A percentile compares a stretch with the other conserved stretches of the same genome.
Evolutionary conservation across 2,888 invertebrate species (phyloP).

Genomic region (Antheraea yamamai): DNA sequence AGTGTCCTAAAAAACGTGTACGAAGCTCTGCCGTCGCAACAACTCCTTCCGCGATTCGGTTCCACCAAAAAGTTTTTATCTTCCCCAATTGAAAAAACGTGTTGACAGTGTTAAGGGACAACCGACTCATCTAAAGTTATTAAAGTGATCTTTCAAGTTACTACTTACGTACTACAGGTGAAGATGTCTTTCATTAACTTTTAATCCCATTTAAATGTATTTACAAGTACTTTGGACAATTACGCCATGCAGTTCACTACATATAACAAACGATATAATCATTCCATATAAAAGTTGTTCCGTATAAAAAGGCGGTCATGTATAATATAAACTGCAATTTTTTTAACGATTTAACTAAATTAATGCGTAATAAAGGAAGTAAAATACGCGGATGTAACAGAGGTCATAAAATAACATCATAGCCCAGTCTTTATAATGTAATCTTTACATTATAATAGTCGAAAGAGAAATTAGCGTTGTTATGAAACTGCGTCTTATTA

Average conservation of each 20-base stretch:
- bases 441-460: background rate
- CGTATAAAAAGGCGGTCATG: background rate
- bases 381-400: background rate
- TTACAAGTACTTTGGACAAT: background rate
- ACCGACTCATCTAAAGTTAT: no score
- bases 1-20: no score
- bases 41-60: no score
- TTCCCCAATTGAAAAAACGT: no score
- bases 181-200: no score
- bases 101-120: no score
- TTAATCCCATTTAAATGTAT: background rate
- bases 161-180: no score
- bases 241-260: background rate
- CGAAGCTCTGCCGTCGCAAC: no score
- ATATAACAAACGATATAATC: background rate
- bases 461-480: conserved; percentile 1
- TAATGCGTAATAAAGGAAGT: conserved; percentile 3
- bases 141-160: no score
- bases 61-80: no score
- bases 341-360: background rate
- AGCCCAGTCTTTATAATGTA: background rate
- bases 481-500: background rate
- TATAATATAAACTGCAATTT: background rate
- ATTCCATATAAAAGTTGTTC: background rate
- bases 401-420: background rate